Conservation (phyloP, 2,797 vertebrate genomes). For the Diceros bicornis region DNA sequence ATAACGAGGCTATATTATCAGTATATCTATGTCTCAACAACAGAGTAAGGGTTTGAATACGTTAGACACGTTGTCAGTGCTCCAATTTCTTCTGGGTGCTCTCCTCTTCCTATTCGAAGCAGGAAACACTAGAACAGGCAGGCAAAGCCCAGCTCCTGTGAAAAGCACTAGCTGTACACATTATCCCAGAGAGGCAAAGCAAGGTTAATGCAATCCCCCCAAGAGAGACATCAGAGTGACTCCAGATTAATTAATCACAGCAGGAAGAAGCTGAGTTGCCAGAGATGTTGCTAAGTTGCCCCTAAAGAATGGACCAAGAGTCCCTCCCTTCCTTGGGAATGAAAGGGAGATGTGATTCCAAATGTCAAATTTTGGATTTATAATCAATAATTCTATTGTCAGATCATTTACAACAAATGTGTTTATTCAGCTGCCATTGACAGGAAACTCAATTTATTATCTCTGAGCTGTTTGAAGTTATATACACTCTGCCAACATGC, state of each 20-base stretch:
- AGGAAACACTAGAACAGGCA: neutral
- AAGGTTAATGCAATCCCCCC: constrained; percentile 57
- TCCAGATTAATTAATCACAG: constrained; percentile 86
- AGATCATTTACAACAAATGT: constrained; percentile 81
- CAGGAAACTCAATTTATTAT: constrained; percentile 74
- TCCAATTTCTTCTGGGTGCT: neutral
- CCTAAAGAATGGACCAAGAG: constrained; percentile 68
- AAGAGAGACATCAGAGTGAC: constrained; percentile 74
- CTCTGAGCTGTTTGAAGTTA: constrained; percentile 65
- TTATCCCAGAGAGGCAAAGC: neutral
- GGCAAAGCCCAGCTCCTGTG: neutral
- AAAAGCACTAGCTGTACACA: neutral
- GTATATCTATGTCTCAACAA: constrained; percentile 15
- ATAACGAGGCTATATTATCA: neutral
- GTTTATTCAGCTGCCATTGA: constrained; percentile 81
- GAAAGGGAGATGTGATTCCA: constrained; percentile 78
- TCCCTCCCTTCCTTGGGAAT: constrained; percentile 77
- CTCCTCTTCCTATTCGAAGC: constrained; percentile 11
- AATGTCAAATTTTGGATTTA: constrained; percentile 80
- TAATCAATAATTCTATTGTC: constrained; percentile 85
- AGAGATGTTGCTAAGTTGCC: constrained; percentile 79
- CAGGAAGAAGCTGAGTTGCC: constrained; percentile 77
- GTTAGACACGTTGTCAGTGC: neutral
- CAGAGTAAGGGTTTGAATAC: neutral
- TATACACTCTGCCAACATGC: constrained; percentile 70